Evolutionary conservation across 2,113 vertebrate genomes (phyloP), one percentile per base, ranked within the genome.

Genomic region (Sinosuthora webbiana): DNA sequence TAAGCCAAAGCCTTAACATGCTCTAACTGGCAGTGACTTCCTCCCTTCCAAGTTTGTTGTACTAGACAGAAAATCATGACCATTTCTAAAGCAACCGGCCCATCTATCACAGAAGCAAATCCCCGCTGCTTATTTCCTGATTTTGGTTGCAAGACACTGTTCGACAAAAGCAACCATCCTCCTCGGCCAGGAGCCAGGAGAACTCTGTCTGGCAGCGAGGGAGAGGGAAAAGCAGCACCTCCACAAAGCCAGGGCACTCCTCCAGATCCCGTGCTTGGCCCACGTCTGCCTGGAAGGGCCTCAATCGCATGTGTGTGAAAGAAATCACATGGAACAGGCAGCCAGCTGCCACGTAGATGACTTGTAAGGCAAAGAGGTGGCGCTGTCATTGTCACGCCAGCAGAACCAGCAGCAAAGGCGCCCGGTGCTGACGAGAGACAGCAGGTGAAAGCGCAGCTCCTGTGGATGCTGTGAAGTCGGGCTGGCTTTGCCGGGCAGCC

Each of bases 261-360:
- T 77, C 71, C 83, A 62, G 62, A 69, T 60, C 86, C 81, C 41
- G 15, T 10, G 71, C 83, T 64, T 47, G 86, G 94, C 75, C 91
- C 89, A 41, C 6, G 16, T 57, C 44, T 64, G 91, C 81, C 91
- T 83, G 76, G 63, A 93, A 93, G 80, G 80, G 93, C 77, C 89
- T 80, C 62, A 44, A 3, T 47, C 15, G 17, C 6, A 7, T 6
- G 83, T 57, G 77, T 64, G 80, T 42, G 77, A 64, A 83, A 86
- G 64, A 53, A 86, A 85, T 79, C 82, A 22, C 74, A 83, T 7
- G 94, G 30, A 83, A 52, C 67, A 89, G 49, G 79, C 94, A 52
- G 87, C 85, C 93, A 87, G 93, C 90, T 96, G 94, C 96, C 94
- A 96, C 89, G 95, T 93, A 75, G 95, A 87, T 94, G 75, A 44